phyloP scores from a whole-genome alignment of 2,888 invertebrate genomes.

The Mesorhabditis sp. region DNA sequence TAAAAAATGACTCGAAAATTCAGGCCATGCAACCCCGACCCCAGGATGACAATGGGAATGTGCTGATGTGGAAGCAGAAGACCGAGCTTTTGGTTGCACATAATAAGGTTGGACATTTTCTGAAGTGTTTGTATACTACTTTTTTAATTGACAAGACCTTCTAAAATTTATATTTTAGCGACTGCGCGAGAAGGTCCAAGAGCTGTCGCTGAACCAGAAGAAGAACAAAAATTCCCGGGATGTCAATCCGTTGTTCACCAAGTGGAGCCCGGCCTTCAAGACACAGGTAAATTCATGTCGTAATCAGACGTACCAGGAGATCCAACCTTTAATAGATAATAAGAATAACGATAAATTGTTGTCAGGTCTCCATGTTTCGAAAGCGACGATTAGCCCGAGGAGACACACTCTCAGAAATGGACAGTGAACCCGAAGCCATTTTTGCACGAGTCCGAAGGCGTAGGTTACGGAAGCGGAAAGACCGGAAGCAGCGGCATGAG shows the following conservation, averaged over 20 bases:
- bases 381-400: constrained; percentile 32
- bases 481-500: constrained; percentile 22
- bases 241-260: constrained; percentile 19
- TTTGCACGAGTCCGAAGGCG: constrained; percentile 34
- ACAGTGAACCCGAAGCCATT: constrained; percentile 41
- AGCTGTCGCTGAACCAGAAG: constrained; percentile 17
- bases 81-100: constrained; percentile 40
- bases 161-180: constrained; percentile 20
- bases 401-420: constrained; percentile 40
- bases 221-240: constrained; percentile 18
- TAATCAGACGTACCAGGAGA: not conserved
- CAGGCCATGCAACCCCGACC: constrained; percentile 33
- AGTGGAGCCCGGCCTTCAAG: constrained; percentile 36
- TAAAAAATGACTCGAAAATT: too few relatives aligned
- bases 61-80: constrained; percentile 41
- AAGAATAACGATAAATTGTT: not conserved
- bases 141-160: not conserved
- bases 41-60: constrained; percentile 29
- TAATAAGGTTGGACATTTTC: constrained; percentile 29
- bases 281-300: constrained; percentile 22
- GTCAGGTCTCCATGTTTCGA: constrained; percentile 27
- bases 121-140: not conserved
- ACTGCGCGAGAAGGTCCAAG: constrained; percentile 37
- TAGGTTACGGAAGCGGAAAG: constrained; percentile 29
- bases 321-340: not conserved